Conservation (phyloP, 2,797 vertebrate genomes). For the Peromyscus attwateri region DNA sequence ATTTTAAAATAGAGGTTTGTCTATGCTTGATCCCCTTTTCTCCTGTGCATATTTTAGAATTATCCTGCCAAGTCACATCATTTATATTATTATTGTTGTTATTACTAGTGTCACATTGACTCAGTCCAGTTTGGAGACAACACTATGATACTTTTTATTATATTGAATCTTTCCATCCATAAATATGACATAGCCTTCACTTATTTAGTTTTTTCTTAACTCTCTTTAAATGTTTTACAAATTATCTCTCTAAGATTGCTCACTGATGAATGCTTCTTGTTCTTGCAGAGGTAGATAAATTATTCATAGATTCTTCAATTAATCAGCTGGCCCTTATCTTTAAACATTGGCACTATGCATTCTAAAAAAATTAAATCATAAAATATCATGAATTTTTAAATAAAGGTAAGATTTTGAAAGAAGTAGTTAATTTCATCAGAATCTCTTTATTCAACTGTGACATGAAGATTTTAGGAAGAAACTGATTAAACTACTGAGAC, state of each 20-base stretch:
- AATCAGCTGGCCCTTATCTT: constrained; percentile 60
- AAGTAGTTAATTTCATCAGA: constrained; percentile 54
- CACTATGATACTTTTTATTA: neutral
- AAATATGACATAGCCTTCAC: neutral
- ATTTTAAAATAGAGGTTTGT: neutral
- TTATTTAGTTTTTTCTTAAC: constrained; percentile 29
- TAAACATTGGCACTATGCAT: constrained; percentile 17
- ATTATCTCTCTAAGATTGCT: neutral
- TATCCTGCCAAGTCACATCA: neutral
- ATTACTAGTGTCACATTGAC: neutral
- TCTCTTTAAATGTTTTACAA: constrained; percentile 15
- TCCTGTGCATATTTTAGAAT: constrained; percentile 16
- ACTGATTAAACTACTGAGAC: constrained; percentile 56
- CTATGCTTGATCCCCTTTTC: neutral
- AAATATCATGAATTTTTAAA: constrained; percentile 54
- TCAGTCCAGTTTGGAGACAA: constrained; percentile 6
- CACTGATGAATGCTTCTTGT: constrained; percentile 21
- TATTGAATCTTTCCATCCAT: neutral
- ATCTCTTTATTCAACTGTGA: constrained; percentile 61
- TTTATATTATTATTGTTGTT: neutral
- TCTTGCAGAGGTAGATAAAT: constrained; percentile 40
- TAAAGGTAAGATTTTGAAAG: constrained; percentile 56
- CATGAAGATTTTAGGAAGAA: constrained; percentile 50
- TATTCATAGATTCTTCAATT: constrained; percentile 58
- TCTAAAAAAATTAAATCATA: constrained; percentile 69